Base-by-base conservation (phyloP, 2,888 invertebrate species). In the Polydesmus complanatus region DNA sequence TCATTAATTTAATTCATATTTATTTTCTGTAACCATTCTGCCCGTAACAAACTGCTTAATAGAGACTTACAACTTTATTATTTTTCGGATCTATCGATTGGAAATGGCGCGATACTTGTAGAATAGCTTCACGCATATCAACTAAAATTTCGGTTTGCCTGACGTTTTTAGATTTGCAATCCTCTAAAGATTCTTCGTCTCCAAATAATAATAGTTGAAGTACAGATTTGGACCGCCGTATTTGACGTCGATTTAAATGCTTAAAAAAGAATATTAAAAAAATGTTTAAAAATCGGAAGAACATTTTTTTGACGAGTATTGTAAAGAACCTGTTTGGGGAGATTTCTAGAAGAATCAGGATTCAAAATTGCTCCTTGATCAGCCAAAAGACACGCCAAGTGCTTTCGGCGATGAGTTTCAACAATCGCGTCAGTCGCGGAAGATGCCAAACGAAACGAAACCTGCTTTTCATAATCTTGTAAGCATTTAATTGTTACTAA, bases 101-200 rank as follows among this genome's bases (percentile, higher is more conserved):
- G 75, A 98, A 98, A 77, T 98, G 96, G 27, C 95, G 80, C 23
- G 93, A 91, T 64, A 89, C 84, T 77, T 91, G 95, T 60, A 95
- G 78, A 68, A 97, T 93, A 27, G 95, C 90, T 77, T 98, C 96
- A 67, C 96, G 81, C 58, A 98, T 79, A 77, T 97, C 96, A n/a
- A 98, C 95, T 66, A 98, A 78, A 70, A 97, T 86, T 79, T 98
- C 97, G 68, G 98, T 98, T 78, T 97, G 97, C 64, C 89, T 85
- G 58, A 98, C 91, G 78, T 98, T 98, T 75, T 98, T 98, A 64
- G 88, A 90, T 72, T 94, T 87, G 18, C 87, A 79, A 73, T 89
- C 88, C 67, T 92, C 90, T 70, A 84, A 83, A 64, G 80, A 82
- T 65, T 79, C 80, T 65, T 85, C 84, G 71, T 86, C 86, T 48